phyloP scores from a whole-genome alignment of 2,113 vertebrate species.

The Leiothrix lutea region DNA sequence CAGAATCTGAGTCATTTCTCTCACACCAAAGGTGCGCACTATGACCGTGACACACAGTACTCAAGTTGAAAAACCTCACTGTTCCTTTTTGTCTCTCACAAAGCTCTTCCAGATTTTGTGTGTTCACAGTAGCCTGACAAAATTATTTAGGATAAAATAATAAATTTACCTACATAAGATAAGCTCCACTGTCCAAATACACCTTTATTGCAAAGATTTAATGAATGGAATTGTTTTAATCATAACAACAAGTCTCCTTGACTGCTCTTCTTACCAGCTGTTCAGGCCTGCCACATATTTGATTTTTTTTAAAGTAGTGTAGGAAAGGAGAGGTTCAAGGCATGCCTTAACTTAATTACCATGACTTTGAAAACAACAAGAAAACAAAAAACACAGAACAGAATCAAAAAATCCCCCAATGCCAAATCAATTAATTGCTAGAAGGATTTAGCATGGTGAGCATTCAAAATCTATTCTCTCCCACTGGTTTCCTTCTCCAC shows the following conservation, averaged over 20 bases:
- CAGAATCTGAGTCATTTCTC: background rate
- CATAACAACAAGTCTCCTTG: background rate
- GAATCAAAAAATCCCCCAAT: background rate
- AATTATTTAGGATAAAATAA: background rate
- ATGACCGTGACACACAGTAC: background rate
- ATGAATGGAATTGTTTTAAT: background rate
- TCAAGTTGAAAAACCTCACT: background rate
- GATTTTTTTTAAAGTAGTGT: background rate
- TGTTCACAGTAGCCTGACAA: background rate
- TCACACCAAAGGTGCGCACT: background rate
- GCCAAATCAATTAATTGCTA: background rate
- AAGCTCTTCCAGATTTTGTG: background rate
- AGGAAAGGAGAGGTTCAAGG: background rate
- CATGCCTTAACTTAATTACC: background rate
- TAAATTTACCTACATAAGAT: background rate
- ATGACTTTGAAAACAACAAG: background rate
- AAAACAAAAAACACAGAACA: background rate
- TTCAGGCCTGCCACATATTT: background rate
- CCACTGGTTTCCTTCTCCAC: background rate
- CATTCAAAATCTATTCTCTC: background rate
- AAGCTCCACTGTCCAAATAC: background rate
- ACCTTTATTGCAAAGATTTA: background rate
- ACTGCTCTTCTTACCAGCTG: background rate
- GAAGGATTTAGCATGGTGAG: background rate
- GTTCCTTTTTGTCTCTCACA: background rate